phyloP scores from a whole-genome alignment of 2,888 invertebrate genomes.

The Hipparchia semele region DNA sequence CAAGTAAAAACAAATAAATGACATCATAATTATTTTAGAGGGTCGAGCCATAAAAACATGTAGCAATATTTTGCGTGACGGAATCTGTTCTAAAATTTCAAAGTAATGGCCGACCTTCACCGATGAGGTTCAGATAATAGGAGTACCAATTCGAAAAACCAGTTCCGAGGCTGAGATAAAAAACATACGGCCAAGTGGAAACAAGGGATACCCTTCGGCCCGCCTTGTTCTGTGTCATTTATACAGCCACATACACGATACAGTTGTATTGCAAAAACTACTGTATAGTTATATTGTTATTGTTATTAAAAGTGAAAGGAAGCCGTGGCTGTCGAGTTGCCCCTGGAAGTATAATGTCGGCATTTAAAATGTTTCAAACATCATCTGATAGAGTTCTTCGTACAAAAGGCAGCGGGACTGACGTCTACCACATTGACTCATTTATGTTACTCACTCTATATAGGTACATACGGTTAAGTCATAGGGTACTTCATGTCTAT shows the following conservation, averaged over 20 bases:
- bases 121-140: conserved; percentile 76
- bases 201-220: conserved; percentile 64
- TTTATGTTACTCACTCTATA: no score
- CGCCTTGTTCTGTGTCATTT: conserved; percentile 46
- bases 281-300: neutral
- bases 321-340: neutral
- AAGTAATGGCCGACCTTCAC: conserved; percentile 76
- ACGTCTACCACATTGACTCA: no score
- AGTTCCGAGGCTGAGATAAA: conserved; percentile 68
- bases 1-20: conserved; percentile 7
- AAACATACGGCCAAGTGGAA: conserved; percentile 64
- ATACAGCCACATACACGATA: conserved; percentile 21
- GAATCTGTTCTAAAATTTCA: conserved; percentile 75
- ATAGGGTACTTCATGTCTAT: no score
- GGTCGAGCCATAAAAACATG: conserved; percentile 47
- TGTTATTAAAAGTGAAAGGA: conserved; percentile 19
- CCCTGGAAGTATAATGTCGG: neutral
- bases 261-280: conserved; percentile 24
- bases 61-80: conserved; percentile 78
- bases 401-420: neutral
- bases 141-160: conserved; percentile 79
- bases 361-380: neutral
- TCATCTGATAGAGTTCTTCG: neutral
- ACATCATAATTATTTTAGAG: conserved; percentile 17
- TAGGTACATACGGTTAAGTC: no score